Percentiles rank a stretch among this genome's conserved stretches.
Conservation (phyloP, 2,797 vertebrate genomes). For the Peromyscus attwateri region DNA sequence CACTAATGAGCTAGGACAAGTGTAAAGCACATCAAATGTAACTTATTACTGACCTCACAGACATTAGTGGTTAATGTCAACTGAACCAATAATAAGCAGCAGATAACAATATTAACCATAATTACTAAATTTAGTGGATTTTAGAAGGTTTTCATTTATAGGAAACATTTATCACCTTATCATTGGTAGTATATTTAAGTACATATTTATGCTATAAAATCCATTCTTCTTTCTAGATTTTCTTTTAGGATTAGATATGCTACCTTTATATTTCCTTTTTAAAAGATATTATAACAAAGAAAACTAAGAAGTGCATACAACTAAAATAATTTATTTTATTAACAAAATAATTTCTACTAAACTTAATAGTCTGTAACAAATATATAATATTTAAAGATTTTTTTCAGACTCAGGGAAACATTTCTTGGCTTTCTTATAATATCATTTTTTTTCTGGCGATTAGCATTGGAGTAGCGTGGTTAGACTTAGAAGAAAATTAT, state of each 20-base stretch:
- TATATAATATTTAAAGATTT: not conserved
- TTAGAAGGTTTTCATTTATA: not conserved
- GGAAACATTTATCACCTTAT: not conserved
- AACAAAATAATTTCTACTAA: not conserved
- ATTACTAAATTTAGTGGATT: not conserved
- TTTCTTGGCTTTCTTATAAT: conserved; percentile 65
- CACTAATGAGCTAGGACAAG: not conserved
- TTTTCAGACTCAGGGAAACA: not conserved
- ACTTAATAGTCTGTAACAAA: not conserved
- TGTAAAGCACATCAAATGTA: not conserved
- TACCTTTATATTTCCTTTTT: not conserved
- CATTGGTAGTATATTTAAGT: not conserved
- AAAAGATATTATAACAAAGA: not conserved
- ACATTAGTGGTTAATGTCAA: not conserved
- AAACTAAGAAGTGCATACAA: not conserved
- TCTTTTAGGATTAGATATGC: not conserved
- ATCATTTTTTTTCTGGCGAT: not conserved
- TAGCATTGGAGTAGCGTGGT: conserved; percentile 29
- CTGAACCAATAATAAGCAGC: not conserved
- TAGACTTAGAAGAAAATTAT: conserved; percentile 72
- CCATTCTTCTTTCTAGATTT: not conserved
- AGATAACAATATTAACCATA: conserved; percentile 41
- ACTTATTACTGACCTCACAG: not conserved
- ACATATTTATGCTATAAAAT: conserved; percentile 10
- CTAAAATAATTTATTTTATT: conserved; percentile 35